A percentile compares a stretch with the other conserved stretches of the same genome.
Conservation (phyloP, 2,888 invertebrate genomes). For the Polyommatus icarus region DNA sequence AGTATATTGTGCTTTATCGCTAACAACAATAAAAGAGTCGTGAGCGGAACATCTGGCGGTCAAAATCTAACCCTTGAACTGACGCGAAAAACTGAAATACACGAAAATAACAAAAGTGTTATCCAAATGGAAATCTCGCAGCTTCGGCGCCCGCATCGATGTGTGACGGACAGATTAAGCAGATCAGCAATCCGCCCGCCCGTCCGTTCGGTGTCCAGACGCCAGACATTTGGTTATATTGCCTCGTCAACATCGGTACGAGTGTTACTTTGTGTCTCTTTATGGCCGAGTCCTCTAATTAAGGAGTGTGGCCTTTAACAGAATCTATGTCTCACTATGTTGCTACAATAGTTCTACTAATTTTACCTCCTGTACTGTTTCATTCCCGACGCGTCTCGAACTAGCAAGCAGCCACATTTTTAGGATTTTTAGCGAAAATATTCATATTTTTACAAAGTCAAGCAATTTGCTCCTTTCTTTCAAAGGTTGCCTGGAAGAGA, state of each 20-base stretch:
- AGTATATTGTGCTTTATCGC: too few species aligned
- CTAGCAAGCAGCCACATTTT: not conserved
- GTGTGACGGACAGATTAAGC: slow-evolving; percentile 9
- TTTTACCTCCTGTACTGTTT: not conserved
- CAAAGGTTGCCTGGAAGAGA: too few species aligned
- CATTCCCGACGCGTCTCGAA: not conserved
- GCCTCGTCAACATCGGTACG: not conserved
- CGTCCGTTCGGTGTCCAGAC: not conserved
- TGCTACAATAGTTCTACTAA: not conserved
- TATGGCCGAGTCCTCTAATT: not conserved
- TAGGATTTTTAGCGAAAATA: not conserved
- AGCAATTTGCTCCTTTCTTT: too few species aligned
- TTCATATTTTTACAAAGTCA: not conserved
- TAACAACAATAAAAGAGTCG: not conserved
- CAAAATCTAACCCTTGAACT: slow-evolving; percentile 5
- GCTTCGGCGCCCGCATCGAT: slow-evolving; percentile 16
- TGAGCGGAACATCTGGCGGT: not conserved
- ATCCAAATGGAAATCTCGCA: slow-evolving; percentile 32
- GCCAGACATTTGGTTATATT: not conserved
- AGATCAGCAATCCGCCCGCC: not conserved
- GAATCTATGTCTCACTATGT: not conserved
- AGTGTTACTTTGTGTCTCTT: not conserved
- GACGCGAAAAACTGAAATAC: slow-evolving; percentile 7
- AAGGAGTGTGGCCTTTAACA: not conserved
- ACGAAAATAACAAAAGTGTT: slow-evolving; percentile 29